A percentile compares a stretch with the other conserved stretches of the same genome.
phyloP scores from a whole-genome alignment of 1,140 invertebrate genomes.

The Drosophila suzukii region DNA sequence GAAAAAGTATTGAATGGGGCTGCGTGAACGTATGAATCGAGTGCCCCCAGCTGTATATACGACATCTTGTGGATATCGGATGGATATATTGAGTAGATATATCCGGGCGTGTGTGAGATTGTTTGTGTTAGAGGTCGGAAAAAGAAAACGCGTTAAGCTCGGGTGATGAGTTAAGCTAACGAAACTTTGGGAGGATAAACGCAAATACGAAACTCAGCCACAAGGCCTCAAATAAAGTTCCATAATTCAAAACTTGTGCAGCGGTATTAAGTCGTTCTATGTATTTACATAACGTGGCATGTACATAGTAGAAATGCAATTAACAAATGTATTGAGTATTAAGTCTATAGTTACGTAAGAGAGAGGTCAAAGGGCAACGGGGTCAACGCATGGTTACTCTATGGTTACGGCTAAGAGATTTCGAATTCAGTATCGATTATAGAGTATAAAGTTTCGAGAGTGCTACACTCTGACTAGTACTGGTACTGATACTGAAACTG shows the following conservation, averaged over 20 bases:
- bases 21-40: slow-evolving; percentile 52
- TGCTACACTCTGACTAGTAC: slow-evolving; percentile 49
- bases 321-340: slow-evolving; percentile 54
- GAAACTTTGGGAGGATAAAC: slow-evolving; percentile 59
- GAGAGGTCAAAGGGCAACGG: slow-evolving; percentile 35
- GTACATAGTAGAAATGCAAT: slow-evolving; percentile 52
- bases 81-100: slow-evolving; percentile 8
- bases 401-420: slow-evolving; percentile 44
- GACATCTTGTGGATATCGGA: slow-evolving; percentile 28
- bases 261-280: slow-evolving; percentile 74
- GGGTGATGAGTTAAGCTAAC: slow-evolving; percentile 68
- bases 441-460: slow-evolving; percentile 34
- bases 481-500: slow-evolving; percentile 15
- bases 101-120: slow-evolving; percentile 11
- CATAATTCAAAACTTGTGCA: slow-evolving; percentile 69
- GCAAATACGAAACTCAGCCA: slow-evolving; percentile 63
- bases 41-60: slow-evolving; percentile 24
- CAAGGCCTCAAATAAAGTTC: slow-evolving; percentile 62
- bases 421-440: slow-evolving; percentile 52
- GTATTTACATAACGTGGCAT: slow-evolving; percentile 76
- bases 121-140: slow-evolving; percentile 13
- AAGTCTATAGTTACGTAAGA: slow-evolving; percentile 47
- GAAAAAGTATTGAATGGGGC: slow-evolving; percentile 39
- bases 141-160: slow-evolving; percentile 65
- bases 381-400: slow-evolving; percentile 54